These are phyloP conservation scores for Corythoichthys intestinalis DNA, from an alignment of 2,113 vertebrate genomes.

Conservation along the genomic window DNA sequence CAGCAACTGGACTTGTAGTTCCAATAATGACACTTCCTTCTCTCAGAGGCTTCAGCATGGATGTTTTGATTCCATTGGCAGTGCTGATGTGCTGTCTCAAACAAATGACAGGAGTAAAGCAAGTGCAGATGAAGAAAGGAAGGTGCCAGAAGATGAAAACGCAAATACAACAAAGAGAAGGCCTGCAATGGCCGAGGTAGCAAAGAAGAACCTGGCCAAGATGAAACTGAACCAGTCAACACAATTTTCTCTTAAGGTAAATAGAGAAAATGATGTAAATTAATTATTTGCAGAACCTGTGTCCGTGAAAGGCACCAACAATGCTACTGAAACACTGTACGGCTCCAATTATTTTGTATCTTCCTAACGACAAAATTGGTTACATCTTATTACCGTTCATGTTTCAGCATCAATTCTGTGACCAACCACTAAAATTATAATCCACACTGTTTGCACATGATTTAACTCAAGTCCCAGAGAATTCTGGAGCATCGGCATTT, in stretches of 20 bases:
- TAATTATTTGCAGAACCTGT: not conserved
- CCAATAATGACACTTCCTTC: not conserved
- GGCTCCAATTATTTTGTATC: not conserved
- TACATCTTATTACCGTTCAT: not conserved
- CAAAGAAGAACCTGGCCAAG: slow-evolving; percentile 24
- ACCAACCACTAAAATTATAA: no score
- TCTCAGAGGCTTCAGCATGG: not conserved
- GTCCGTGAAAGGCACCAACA: not conserved
- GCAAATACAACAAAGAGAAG: not conserved
- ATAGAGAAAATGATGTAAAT: not conserved
- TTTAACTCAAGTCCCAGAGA: no score
- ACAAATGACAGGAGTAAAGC: not conserved
- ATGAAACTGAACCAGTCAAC: slow-evolving; percentile 21
- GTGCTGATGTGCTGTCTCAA: not conserved
- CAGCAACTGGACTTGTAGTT: not conserved
- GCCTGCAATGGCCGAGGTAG: not conserved
- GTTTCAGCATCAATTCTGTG: no score
- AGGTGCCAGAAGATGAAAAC: not conserved
- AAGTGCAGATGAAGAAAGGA: not conserved
- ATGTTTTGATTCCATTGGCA: not conserved
- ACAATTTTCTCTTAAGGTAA: slow-evolving; percentile 52
- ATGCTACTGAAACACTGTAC: not conserved
- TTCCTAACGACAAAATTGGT: not conserved
- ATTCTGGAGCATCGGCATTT: no score
- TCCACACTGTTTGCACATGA: no score